Base-by-base conservation (phyloP, 2,113 vertebrate species). In the Pelecanoides urinatrix region DNA sequence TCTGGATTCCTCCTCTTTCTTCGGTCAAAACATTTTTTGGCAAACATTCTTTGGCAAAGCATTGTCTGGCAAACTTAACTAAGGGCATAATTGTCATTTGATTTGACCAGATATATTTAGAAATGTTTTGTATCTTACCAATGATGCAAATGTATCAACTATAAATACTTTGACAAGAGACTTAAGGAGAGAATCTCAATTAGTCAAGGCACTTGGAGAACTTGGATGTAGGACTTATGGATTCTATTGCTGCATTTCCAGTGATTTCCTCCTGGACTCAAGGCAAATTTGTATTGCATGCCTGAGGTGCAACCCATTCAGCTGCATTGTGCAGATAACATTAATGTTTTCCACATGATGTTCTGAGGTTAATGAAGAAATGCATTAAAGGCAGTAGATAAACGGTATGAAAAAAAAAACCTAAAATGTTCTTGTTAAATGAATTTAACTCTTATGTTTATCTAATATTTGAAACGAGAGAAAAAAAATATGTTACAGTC, bases 101-200 rank as follows among this genome's bases (percentile, higher is more conserved):
- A 98, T 98, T 97, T 96, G 95, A 88, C 93, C 90, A 87, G 98
- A 97, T 98, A 98, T 98, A 98, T 98, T 98, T 98, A 98, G 98
- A 98, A 96, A 95, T 96, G 94, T 97, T 98, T 95, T 95, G 73
- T 98, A 95, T 97, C 97, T 96, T 93, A 96, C 97, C 97, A 94
- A 97, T 93, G 97, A 97, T 97, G 96, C 98, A 96, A 98, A 98
- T 96, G 96, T 97, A 97, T 98, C 94, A 76, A 96, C 97, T 98
- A 97, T 98, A 98, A 98, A 98, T 98, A 98, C 97, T 98, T 95
- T 96, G 90, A 96, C 90, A 90, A 86, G 88, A 93, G 58, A 96
- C 82, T 72, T 76, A 80, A 87, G 55, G 56, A 88, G 67, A 90
- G 91, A 96, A 96, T 93, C 44, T 92, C 86, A 90, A 38, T 66